phyloP scores from a whole-genome alignment of 2,888 invertebrate genomes.

The Pollenia labialis region DNA sequence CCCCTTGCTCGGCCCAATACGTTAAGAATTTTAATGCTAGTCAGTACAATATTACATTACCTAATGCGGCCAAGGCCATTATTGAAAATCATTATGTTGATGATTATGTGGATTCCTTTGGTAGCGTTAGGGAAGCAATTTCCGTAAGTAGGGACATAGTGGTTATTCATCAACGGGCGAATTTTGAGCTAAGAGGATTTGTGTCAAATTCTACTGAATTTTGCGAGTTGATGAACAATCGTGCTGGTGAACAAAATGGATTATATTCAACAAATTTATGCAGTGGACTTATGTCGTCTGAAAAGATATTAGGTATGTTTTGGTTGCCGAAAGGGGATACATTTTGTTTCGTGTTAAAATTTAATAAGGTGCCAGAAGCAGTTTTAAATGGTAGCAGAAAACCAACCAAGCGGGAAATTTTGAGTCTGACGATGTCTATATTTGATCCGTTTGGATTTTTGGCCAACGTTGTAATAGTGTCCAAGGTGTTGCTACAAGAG shows the following conservation, averaged over 20 bases:
- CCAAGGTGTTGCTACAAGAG: too few relatives aligned
- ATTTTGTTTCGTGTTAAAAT: constrained; percentile 60
- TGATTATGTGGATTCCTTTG: too few relatives aligned
- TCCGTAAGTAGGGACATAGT: constrained; percentile 54
- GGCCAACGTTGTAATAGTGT: too few relatives aligned
- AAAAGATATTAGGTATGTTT: constrained; percentile 48
- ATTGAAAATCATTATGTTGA: too few relatives aligned
- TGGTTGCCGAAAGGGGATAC: constrained; percentile 53
- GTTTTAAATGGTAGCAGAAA: constrained; percentile 47
- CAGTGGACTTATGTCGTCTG: not conserved
- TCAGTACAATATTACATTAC: too few relatives aligned
- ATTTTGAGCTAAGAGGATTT: constrained; percentile 66
- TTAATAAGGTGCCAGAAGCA: constrained; percentile 41
- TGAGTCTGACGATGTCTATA: constrained; percentile 56
- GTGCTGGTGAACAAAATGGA: too few relatives aligned
- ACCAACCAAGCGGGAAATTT: constrained; percentile 56
- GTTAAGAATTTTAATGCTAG: too few relatives aligned
- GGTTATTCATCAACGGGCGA: constrained; percentile 58
- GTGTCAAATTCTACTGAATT: constrained; percentile 55
- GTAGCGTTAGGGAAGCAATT: constrained; percentile 40
- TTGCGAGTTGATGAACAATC: not conserved
- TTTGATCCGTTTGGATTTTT: constrained; percentile 51
- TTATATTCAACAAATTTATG: too few relatives aligned
- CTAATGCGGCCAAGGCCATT: too few relatives aligned
- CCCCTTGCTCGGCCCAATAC: too few relatives aligned